Evolutionary conservation across 2,797 vertebrate genomes (phyloP).

Genomic region (Myotis vivesi): DNA sequence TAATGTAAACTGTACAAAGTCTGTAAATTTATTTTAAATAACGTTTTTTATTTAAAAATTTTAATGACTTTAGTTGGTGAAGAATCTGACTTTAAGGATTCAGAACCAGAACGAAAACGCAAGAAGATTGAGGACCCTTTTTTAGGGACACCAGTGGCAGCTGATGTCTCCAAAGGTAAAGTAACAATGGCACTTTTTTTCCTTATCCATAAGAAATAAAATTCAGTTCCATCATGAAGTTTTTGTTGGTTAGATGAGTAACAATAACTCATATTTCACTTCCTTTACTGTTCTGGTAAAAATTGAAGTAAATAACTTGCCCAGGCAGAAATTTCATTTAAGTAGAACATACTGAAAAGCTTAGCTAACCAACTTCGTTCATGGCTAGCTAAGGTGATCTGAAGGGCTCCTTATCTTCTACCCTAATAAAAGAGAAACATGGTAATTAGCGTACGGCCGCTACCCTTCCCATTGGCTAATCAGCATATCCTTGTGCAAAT

Average conservation of each 20-base stretch:
- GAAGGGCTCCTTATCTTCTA: not conserved
- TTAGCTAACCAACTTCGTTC: not conserved
- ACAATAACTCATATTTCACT: not conserved
- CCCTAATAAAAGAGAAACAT: too few species aligned
- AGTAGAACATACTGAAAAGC: conserved; percentile 3
- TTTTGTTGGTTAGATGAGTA: not conserved
- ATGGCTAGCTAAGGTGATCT: not conserved
- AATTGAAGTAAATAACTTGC: conserved; percentile 21
- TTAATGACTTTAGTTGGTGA: conserved; percentile 64
- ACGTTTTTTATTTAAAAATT: conserved; percentile 8
- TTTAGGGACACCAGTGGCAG: not conserved
- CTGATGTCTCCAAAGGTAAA: conserved; percentile 77
- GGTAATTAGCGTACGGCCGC: too few species aligned
- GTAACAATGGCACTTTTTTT: conserved; percentile 14
- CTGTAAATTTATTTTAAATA: conserved; percentile 39
- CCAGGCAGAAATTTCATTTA: not conserved
- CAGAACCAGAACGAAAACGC: conserved; percentile 72
- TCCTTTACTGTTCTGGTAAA: not conserved
- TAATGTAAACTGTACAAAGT: not conserved
- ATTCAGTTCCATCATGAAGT: not conserved
- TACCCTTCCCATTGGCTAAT: too few species aligned
- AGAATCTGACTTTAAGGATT: conserved; percentile 64
- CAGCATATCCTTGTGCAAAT: too few species aligned
- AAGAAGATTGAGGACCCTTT: conserved; percentile 69
- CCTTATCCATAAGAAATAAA: not conserved